Percentiles rank a stretch among this genome's conserved stretches.
Conservation (phyloP, 2,113 vertebrate genomes). For the Zapornia atra region DNA sequence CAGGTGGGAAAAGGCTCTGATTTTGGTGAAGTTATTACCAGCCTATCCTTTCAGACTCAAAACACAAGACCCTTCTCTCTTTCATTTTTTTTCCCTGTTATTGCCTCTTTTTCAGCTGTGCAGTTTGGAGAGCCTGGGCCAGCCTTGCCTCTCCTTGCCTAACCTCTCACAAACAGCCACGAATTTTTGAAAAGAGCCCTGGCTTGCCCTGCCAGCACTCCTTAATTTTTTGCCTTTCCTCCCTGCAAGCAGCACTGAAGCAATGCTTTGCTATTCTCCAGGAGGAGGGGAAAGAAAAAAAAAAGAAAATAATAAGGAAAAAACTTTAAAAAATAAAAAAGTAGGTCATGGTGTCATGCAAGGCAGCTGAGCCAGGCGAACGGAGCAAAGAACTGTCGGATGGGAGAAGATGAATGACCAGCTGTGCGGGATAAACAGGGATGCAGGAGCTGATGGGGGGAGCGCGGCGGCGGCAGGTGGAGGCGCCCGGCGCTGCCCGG, state of each 20-base stretch:
- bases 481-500: not conserved
- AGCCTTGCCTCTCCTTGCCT: not conserved
- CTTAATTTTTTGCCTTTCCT: not conserved
- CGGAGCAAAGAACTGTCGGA: not conserved
- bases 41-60: not conserved
- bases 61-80: not conserved
- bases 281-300: not conserved
- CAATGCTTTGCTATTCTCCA: not conserved
- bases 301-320: too few relatives aligned
- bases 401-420: not conserved
- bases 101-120: not conserved
- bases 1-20: not conserved
- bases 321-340: not conserved
- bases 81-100: not conserved
- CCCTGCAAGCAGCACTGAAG: not conserved
- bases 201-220: not conserved
- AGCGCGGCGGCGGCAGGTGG: not conserved
- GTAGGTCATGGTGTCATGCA: conserved; percentile 68
- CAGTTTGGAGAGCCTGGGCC: not conserved
- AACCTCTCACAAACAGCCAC: conserved; percentile 26
- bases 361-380: conserved; percentile 41
- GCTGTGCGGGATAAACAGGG: not conserved
- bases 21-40: not conserved
- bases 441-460: accelerated
- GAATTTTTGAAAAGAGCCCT: conserved; percentile 29